A percentile compares a stretch with the other conserved stretches of the same genome.
phyloP scores from a whole-genome alignment of 1,140 invertebrate genomes.

The Chironomus striatipennis region DNA sequence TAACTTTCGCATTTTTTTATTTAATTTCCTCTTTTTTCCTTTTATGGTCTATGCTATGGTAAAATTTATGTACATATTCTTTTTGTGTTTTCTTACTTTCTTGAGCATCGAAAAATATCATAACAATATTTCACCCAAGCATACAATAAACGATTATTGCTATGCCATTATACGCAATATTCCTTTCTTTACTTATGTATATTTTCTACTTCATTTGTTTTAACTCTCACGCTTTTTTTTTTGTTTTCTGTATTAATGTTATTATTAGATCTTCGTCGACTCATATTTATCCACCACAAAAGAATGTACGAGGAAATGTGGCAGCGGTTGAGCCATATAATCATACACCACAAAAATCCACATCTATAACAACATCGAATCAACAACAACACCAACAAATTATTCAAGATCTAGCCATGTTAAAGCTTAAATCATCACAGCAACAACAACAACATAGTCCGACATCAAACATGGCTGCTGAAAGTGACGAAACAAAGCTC shows the following conservation, averaged over 20 bases:
- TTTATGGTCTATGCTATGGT: too few species aligned
- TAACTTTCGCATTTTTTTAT: too few species aligned
- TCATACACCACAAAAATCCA: slow-evolving; percentile 57
- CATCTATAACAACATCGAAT: slow-evolving; percentile 32
- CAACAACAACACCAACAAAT: slow-evolving; percentile 37
- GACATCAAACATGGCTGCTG: slow-evolving; percentile 27
- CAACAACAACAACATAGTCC: slow-evolving; percentile 24
- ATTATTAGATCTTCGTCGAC: slow-evolving; percentile 25
- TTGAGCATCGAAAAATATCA: background rate
- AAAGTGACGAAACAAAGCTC: slow-evolving; percentile 39
- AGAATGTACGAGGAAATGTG: slow-evolving; percentile 54
- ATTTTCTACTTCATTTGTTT: slow-evolving; percentile 1
- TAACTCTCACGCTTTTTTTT: background rate
- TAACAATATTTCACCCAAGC: background rate
- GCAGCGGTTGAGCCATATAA: slow-evolving; percentile 86
- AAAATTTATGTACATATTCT: too few species aligned
- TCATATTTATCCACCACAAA: slow-evolving; percentile 27
- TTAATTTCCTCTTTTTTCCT: too few species aligned
- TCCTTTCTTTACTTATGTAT: slow-evolving; percentile 29
- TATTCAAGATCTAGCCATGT: slow-evolving; percentile 36
- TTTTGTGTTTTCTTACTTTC: too few species aligned
- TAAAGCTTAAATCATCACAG: slow-evolving; percentile 31
- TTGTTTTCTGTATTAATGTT: background rate
- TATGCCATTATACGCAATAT: slow-evolving; percentile 6
- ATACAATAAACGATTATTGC: slow-evolving; percentile 1